Base-by-base conservation (phyloP, 2,888 invertebrate species). In the Limnephilus lunatus region DNA sequence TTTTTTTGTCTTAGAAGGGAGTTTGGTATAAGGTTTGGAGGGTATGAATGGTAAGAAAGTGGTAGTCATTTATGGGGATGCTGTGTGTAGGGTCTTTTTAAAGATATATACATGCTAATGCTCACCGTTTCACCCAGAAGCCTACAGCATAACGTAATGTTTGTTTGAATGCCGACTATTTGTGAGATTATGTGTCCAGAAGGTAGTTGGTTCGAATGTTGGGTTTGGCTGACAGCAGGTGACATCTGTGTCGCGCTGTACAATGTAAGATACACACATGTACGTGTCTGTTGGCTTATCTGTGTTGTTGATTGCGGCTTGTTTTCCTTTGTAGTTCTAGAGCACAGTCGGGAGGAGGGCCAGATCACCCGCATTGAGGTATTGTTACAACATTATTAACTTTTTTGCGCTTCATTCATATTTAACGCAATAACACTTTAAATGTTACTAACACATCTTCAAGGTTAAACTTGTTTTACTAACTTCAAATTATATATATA, bases 331-430 rank as follows among this genome's bases (percentile, higher is more conserved):
- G 92, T 96, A 96, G 96, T 96, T 95, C 95, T 96, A 96, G 96
- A 96, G 95, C 96, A 96, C 96, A 96, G 96, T 95, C 96, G 96
- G 94, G 96, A 96, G 95, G 96, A 96, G 94, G 96, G 96, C 95
- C 96, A 96, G 96, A 96, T 96, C 96, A 96, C 96, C 94, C 96
- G 96, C 94, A 96, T 96, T 94, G 96, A 96, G 96, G 96, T 96
- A 96, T 68, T 68, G 53, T 68, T 68, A 68, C 53, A 68, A 19
- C 25, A 68, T 68, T 68, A 68, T 68, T 68, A 19, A 68, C 53
- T 68, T 7, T 25, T 68, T 68, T 68, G 53, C 53, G 53, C 53
- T 68, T 68, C 53, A 68, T 68, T 19, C 25, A 68, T 68, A 7
- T 68, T 68, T 68, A 68, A 68, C 53, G 53, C 53, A 68, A 68